phyloP scores from a whole-genome alignment of 2,113 vertebrate species.

The Ovibos moschatus region DNA sequence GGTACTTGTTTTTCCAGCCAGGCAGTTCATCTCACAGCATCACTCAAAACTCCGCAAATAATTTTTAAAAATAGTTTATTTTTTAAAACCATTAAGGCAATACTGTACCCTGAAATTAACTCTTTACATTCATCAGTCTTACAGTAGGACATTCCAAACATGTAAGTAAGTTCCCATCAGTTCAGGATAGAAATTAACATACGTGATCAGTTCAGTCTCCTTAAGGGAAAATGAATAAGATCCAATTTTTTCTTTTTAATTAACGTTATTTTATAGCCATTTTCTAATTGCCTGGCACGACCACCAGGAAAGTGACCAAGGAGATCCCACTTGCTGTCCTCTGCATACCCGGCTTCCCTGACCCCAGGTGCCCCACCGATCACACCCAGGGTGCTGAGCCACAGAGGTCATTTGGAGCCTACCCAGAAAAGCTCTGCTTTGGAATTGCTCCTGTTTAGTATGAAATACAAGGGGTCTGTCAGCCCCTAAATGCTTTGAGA shows the following conservation, averaged over 20 bases:
- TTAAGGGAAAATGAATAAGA: conserved; percentile 47
- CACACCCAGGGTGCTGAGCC: neutral
- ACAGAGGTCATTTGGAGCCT: neutral
- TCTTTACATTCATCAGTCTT: conserved; percentile 82
- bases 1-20: neutral
- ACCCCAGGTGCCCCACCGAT: neutral
- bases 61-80: conserved; percentile 84
- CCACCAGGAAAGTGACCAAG: neutral
- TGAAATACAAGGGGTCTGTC: neutral
- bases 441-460: neutral
- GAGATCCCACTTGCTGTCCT: neutral
- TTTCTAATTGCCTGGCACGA: conserved; percentile 59
- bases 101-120: conserved; percentile 77
- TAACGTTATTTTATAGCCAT: conserved; percentile 65
- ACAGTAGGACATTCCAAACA: conserved; percentile 69
- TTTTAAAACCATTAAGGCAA: conserved; percentile 82
- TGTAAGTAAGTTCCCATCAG: conserved; percentile 44
- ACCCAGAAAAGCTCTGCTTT: neutral
- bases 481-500: neutral
- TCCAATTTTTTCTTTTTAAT: conserved; percentile 22
- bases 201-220: conserved; percentile 48
- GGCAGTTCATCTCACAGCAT: neutral
- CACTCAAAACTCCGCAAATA: neutral
- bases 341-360: neutral
- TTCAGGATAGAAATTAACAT: conserved; percentile 67